These are phyloP conservation scores for Laticauda colubrina DNA, from an alignment of 2,113 vertebrate genomes.

Conservation along the genomic window DNA sequence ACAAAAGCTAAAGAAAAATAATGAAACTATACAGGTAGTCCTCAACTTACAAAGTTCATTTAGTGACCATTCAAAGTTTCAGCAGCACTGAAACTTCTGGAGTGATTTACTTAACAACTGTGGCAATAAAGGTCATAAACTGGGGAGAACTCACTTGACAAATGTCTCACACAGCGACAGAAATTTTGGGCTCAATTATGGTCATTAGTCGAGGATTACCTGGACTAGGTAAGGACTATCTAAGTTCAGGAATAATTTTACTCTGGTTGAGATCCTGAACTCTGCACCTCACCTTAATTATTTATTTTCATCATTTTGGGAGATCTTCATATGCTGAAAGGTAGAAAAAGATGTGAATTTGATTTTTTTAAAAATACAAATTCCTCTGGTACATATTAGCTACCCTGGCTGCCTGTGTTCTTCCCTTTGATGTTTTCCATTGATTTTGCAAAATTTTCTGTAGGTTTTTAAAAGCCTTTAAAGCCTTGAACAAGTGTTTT, in stretches of 20 bases:
- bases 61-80: too few species aligned
- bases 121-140: too few species aligned
- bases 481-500: not conserved
- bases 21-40: too few species aligned
- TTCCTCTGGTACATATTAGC: not conserved
- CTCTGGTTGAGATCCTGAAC: not conserved
- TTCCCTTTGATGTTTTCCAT: not conserved
- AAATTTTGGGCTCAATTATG: too few species aligned
- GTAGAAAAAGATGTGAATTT: not conserved
- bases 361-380: not conserved
- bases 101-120: too few species aligned
- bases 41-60: too few species aligned
- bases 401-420: not conserved
- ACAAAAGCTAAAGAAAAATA: too few species aligned
- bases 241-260: not conserved
- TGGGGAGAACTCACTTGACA: too few species aligned
- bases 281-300: not conserved
- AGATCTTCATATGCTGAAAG: not conserved
- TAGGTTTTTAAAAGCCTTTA: not conserved
- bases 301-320: not conserved
- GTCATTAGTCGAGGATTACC: too few species aligned
- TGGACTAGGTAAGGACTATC: not conserved
- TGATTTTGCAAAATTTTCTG: not conserved
- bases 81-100: too few species aligned
- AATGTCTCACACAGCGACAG: too few species aligned